Conservation (phyloP, 2,797 vertebrate species). For the Helarctos malayanus region DNA sequence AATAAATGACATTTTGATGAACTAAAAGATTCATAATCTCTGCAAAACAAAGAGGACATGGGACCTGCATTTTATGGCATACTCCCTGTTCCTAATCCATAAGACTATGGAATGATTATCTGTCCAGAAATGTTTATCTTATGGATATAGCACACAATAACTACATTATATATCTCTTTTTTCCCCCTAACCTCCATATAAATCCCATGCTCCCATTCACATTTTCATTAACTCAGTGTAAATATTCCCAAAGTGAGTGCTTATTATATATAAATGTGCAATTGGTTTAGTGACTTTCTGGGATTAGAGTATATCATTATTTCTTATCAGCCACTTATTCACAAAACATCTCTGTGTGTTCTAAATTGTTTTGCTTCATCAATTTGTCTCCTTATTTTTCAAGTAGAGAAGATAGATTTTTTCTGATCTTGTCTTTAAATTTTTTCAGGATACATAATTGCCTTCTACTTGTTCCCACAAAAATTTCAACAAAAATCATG, state of each 20-base stretch:
- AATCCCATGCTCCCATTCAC: background rate
- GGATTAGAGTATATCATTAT: slow-evolving; percentile 11
- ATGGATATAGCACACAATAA: background rate
- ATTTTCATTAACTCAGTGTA: background rate
- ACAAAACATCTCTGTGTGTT: background rate
- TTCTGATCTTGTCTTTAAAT: background rate
- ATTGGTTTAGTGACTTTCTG: slow-evolving; percentile 43
- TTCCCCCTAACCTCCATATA: background rate
- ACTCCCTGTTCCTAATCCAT: background rate
- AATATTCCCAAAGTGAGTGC: slow-evolving; percentile 17
- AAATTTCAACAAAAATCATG: slow-evolving; percentile 18
- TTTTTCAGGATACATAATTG: background rate
- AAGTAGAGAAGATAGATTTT: background rate
- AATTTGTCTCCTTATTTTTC: slow-evolving; percentile 20
- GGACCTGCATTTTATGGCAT: background rate
- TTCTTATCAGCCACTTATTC: slow-evolving; percentile 56
- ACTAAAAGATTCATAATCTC: background rate
- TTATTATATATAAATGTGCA: background rate
- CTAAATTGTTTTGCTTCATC: slow-evolving; percentile 29
- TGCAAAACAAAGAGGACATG: background rate
- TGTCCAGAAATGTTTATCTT: background rate
- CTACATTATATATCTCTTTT: background rate
- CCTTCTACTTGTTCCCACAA: background rate
- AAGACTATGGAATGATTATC: background rate
- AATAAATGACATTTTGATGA: slow-evolving; percentile 17